These are phyloP conservation scores for Strongylocentrotus purpuratus DNA, from an alignment of 35 echinoderm and acorn worm species.

Conservation along the genomic window DNA sequence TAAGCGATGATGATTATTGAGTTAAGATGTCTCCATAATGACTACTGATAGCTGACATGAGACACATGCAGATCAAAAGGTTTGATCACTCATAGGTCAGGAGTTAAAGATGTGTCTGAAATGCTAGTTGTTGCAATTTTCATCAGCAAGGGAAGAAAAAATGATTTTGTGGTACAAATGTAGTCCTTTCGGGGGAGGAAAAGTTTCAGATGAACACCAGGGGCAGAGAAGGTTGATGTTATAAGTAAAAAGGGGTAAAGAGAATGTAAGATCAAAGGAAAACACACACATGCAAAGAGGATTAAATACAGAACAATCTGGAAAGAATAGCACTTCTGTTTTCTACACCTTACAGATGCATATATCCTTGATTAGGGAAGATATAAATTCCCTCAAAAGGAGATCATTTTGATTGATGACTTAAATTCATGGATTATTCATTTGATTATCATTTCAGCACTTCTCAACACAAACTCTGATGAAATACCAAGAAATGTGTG, in stretches of 20 bases:
- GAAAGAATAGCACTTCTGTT: background rate
- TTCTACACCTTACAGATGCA: background rate
- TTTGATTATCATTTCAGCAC: background rate
- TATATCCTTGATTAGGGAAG: background rate
- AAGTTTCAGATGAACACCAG: background rate
- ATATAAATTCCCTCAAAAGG: background rate
- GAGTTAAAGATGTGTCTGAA: background rate
- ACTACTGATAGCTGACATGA: conserved; percentile 8
- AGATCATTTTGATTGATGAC: background rate
- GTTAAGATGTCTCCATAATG: background rate
- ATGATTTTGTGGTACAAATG: background rate
- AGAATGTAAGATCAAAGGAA: background rate
- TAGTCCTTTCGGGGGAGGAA: background rate
- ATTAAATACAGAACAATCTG: background rate
- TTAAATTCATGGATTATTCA: background rate
- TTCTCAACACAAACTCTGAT: background rate
- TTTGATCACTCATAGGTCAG: background rate
- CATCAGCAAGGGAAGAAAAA: background rate
- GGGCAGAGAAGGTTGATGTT: background rate
- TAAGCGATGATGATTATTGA: background rate
- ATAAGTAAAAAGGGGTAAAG: background rate
- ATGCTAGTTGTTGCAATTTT: background rate
- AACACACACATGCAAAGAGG: background rate
- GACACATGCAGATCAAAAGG: background rate
- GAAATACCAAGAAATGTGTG: background rate